phyloP scores from a whole-genome alignment of 2,113 vertebrate species.

The Bubo scandiacus region DNA sequence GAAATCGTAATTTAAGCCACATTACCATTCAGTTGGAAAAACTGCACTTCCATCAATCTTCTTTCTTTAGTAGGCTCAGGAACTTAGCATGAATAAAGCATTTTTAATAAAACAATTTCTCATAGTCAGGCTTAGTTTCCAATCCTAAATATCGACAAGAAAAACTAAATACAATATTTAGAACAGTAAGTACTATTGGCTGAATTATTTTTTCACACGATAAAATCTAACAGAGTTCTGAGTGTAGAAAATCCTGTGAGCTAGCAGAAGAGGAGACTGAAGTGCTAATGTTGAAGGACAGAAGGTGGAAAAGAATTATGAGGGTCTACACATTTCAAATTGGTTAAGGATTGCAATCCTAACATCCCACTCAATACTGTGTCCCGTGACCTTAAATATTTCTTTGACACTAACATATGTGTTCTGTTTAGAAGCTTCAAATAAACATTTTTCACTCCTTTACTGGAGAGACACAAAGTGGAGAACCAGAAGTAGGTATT shows the following conservation, averaged over 20 bases:
- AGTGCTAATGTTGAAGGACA: background rate
- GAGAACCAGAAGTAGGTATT: background rate
- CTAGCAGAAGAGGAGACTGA: background rate
- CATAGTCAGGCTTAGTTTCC: background rate
- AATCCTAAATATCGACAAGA: background rate
- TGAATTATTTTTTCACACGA: background rate
- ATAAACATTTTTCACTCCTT: background rate
- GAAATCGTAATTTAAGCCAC: conserved; percentile 17
- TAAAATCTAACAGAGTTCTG: background rate
- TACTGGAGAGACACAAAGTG: background rate
- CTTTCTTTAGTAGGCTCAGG: background rate
- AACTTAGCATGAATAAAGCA: background rate
- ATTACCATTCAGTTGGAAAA: background rate
- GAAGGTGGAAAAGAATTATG: background rate
- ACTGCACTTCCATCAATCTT: background rate
- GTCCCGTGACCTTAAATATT: background rate
- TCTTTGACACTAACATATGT: background rate
- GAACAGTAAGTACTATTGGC: background rate
- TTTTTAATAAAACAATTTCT: background rate
- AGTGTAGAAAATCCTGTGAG: background rate
- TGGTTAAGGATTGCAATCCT: background rate
- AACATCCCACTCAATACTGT: background rate
- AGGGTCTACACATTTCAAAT: background rate
- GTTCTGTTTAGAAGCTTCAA: background rate
- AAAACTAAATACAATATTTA: background rate